phyloP scores from a whole-genome alignment of 2,888 invertebrate species.

The Ariolimax columbianus region DNA sequence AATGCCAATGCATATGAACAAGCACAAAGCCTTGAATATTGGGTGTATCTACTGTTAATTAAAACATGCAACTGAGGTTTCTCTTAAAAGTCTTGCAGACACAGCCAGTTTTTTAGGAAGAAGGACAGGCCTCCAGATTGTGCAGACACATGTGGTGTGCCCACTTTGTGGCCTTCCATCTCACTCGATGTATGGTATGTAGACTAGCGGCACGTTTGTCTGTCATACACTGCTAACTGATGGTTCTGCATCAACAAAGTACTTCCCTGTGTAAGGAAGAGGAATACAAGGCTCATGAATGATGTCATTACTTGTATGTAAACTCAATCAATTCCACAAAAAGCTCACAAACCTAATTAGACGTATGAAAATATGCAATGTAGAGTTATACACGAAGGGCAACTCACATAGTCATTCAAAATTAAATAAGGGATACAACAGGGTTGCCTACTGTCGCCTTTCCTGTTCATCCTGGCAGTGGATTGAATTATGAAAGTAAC shows the following conservation, averaged over 20 bases:
- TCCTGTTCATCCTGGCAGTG: too few species aligned
- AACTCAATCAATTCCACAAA: too few species aligned
- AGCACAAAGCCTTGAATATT: neutral
- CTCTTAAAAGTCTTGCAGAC: neutral
- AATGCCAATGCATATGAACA: neutral
- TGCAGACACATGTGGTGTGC: neutral
- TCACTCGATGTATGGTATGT: neutral
- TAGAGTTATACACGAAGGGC: too few species aligned
- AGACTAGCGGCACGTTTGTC: neutral
- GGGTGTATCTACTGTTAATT: neutral
- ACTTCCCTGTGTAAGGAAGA: slow-evolving; percentile 64
- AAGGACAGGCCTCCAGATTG: neutral
- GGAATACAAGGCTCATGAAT: neutral
- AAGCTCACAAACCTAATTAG: too few species aligned
- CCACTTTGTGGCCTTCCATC: neutral
- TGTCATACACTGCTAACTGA: slow-evolving; percentile 63
- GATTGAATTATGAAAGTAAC: too few species aligned
- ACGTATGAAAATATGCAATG: too few species aligned
- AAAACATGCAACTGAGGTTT: slow-evolving; percentile 12
- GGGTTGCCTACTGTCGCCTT: too few species aligned
- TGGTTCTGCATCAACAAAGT: slow-evolving; percentile 69
- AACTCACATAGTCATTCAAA: too few species aligned
- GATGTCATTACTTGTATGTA: neutral
- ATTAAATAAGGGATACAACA: too few species aligned
- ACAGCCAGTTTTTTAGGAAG: neutral